Conservation (phyloP, 1,140 invertebrate genomes). For the Tetramorium parvispinum region DNA sequence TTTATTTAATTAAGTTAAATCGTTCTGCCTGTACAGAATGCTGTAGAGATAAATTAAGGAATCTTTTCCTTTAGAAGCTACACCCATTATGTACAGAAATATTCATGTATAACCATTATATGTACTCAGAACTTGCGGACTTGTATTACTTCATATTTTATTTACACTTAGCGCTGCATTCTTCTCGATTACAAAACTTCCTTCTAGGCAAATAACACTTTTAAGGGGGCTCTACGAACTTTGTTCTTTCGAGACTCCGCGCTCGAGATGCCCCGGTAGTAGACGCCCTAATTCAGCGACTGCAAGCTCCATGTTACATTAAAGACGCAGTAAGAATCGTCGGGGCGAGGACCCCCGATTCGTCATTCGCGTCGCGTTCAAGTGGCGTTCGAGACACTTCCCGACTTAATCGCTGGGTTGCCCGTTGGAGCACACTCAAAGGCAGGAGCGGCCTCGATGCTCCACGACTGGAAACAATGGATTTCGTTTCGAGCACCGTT, state of each 20-base stretch:
- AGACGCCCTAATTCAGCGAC: conserved; percentile 46
- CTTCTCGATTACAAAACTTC: conserved; percentile 33
- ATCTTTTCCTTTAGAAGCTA: too few relatives aligned
- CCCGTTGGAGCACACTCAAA: conserved; percentile 68
- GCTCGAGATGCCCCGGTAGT: background rate
- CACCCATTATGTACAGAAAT: background rate
- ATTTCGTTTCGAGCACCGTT: conserved; percentile 67
- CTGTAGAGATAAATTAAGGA: background rate
- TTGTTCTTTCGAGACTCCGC: conserved; percentile 4
- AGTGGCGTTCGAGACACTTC: conserved; percentile 70
- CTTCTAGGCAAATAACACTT: conserved; percentile 1
- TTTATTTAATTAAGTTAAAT: background rate
- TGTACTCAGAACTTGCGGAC: background rate
- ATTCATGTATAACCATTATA: background rate
- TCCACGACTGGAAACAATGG: conserved; percentile 79
- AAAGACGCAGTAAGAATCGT: conserved; percentile 55
- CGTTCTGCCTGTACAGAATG: background rate
- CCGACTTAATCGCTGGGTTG: conserved; percentile 70
- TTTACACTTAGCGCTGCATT: conserved; percentile 19
- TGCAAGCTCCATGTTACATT: conserved; percentile 46
- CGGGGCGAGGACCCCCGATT: conserved; percentile 59
- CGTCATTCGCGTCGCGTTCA: conserved; percentile 64
- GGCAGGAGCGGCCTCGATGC: conserved; percentile 62
- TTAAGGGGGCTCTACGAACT: background rate
- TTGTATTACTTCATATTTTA: conserved; percentile 19